Evolutionary conservation across 2,797 vertebrate species (phyloP), one percentile per base, ranked within the genome.

Genomic region (Gymnoscopelus braueri): DNA sequence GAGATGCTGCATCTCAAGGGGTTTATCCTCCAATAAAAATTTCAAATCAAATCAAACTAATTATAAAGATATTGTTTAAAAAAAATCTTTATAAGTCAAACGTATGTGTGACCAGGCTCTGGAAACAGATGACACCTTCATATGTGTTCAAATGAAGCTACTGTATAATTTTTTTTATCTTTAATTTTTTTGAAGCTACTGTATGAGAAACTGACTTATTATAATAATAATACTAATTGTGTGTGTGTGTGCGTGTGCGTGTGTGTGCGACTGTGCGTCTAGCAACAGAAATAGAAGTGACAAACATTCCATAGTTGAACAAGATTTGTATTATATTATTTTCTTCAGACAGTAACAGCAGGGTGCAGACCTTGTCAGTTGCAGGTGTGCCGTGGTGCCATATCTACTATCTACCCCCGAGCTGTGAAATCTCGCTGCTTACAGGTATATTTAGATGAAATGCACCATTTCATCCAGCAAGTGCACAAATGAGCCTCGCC

Each of bases 401-500:
- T 2, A 51, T 66, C 12, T 19, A 3, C 12, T 19, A 3, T 69
- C 61, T 72, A 47, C 1, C 35, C 73, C 44, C 19, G 35, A 63
- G 48, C 19, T n/a, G 51, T 48, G 35, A 44, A 3, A 47, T 67
- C 44, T 65, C 9, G 24, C 52, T 62, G 32, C 47, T 70, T 44
- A 44, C 14, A 10, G 63, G 56, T 79, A 73, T 80, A 84, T 84
- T 77, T 71, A 72, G 66, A 82, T 71, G n/a, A 77, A 63, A 71
- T 51, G 5, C 1, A n/a, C 8, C 55, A 50, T 48, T 48, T 67
- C 29, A 63, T 70, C 29, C 19, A 15, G 9, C 32, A 59, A 15
- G 35, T 71, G 55, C 55, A 23, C 24, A 61, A 67, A 75, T 5
- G 5, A 72, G 29, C 10, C 23, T 4, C 12, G n/a, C 8, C 8